Conservation (phyloP, 2,113 vertebrate species). For the Alethe castanea region DNA sequence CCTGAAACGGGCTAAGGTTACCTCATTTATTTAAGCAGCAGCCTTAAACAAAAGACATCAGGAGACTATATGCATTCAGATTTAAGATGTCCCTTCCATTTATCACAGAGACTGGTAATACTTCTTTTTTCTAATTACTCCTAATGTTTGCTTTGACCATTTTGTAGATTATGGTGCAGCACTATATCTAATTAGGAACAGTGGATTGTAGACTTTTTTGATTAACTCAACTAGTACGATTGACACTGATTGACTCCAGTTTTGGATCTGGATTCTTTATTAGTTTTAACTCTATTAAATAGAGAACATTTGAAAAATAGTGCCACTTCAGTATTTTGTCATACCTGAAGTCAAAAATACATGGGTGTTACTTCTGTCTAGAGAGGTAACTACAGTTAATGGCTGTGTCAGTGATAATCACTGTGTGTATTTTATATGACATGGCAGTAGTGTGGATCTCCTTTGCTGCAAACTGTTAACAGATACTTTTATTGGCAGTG, state of each 20-base stretch:
- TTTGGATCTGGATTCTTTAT: not conserved
- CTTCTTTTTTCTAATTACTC: not conserved
- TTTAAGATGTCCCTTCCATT: not conserved
- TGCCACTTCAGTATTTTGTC: not conserved
- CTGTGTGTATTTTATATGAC: not conserved
- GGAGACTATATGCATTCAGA: not conserved
- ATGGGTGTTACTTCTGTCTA: not conserved
- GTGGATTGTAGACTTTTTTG: not conserved
- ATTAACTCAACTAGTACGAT: not conserved
- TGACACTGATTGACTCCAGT: not conserved
- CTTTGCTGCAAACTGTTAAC: not conserved
- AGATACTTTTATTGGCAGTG: not conserved
- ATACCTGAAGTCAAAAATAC: not conserved
- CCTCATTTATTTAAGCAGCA: slow-evolving; percentile 32
- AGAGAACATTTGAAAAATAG: not conserved
- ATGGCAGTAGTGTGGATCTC: not conserved
- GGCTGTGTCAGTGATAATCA: not conserved
- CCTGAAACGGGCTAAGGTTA: not conserved
- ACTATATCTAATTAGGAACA: not conserved
- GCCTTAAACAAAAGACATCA: not conserved
- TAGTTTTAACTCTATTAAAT: not conserved
- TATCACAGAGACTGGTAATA: not conserved
- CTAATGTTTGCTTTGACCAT: not conserved
- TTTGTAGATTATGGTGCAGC: not conserved
- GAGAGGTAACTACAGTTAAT: not conserved